phyloP scores from a whole-genome alignment of 1,140 invertebrate species.

The Arion vulgaris region DNA sequence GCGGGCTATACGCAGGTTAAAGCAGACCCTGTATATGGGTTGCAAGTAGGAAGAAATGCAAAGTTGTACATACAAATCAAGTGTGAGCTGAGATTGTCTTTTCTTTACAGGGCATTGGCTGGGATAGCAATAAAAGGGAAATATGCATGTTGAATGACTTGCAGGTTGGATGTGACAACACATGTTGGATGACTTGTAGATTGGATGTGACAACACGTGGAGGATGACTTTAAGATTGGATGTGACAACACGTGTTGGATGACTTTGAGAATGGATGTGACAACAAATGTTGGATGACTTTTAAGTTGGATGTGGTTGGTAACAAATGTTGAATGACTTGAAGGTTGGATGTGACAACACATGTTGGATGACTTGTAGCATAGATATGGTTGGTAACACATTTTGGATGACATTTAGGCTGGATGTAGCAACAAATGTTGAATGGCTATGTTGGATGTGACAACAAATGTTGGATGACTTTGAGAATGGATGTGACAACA shows the following conservation, averaged over 20 bases:
- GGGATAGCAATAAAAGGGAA: background rate
- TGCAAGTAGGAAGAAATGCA: background rate
- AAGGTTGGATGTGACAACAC: background rate
- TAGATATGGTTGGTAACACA: too few relatives aligned
- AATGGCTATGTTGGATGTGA: too few relatives aligned
- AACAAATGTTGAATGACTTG: background rate
- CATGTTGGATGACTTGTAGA: too few relatives aligned
- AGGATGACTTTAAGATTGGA: too few relatives aligned
- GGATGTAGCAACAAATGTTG: too few relatives aligned
- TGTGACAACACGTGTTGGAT: too few relatives aligned
- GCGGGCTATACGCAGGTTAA: background rate
- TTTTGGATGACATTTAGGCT: too few relatives aligned
- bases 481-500: background rate
- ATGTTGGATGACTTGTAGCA: too few relatives aligned
- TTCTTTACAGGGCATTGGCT: conserved; percentile 12
- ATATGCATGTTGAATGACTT: background rate
- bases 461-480: background rate
- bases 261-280: too few relatives aligned
- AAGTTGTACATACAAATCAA: conserved; percentile 18
- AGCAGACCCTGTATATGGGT: background rate
- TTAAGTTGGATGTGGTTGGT: too few relatives aligned
- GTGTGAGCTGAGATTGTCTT: conserved; percentile 8
- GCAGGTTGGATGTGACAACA: background rate
- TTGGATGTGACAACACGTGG: too few relatives aligned
- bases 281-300: too few relatives aligned